Conservation (phyloP, 1,140 invertebrate genomes). For the Amyelois transitella region DNA sequence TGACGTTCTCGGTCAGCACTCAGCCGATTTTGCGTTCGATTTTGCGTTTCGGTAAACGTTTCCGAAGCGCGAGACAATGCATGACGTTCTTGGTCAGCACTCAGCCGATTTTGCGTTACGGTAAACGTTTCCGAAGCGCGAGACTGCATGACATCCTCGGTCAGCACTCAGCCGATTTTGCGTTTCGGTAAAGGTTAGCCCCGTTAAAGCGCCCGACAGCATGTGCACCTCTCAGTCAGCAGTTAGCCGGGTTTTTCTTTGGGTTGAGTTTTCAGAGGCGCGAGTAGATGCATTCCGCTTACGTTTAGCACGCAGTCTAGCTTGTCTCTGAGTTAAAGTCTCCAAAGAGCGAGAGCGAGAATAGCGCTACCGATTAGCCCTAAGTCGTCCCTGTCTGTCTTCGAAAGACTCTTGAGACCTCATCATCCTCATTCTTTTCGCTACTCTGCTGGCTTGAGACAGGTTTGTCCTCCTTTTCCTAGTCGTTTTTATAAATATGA, state of each 20-base stretch:
- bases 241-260: not conserved
- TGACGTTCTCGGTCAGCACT: too few species aligned
- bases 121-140: not conserved
- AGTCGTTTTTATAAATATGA: not conserved
- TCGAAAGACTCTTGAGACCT: not conserved
- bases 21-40: too few species aligned
- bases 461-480: not conserved
- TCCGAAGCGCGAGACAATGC: not conserved
- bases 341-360: not conserved
- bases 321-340: not conserved
- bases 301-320: not conserved
- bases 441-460: not conserved
- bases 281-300: not conserved
- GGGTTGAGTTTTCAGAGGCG: not conserved
- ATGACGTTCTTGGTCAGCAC: not conserved
- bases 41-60: not conserved
- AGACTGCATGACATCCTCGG: too few species aligned
- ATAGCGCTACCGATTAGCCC: not conserved
- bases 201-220: not conserved
- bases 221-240: not conserved
- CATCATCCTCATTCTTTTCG: not conserved
- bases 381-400: not conserved
- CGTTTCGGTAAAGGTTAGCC: too few species aligned
- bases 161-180: too few species aligned
- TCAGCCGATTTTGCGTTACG: not conserved